Evolutionary conservation across 2,113 vertebrate species (phyloP).

Genomic region (Dendrocopos noguchii): DNA sequence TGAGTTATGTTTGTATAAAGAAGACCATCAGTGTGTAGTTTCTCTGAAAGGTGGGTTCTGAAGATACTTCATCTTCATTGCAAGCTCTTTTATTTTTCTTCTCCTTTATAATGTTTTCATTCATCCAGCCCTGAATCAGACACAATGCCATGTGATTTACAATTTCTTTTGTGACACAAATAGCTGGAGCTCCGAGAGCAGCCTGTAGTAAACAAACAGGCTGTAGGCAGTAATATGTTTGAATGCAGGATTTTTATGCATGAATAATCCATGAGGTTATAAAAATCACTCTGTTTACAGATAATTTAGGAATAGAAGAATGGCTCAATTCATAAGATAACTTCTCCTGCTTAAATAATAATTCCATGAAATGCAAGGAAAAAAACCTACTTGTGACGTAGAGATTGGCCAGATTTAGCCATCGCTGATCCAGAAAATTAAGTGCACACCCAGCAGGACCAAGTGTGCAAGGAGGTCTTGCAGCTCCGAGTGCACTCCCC

Average conservation of each 20-base stretch:
- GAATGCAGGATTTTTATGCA: slow-evolving; percentile 31
- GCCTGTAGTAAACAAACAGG: slow-evolving; percentile 61
- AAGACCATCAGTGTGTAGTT: background rate
- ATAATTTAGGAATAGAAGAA: slow-evolving; percentile 28
- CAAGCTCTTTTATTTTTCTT: background rate
- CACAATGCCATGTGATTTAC: slow-evolving; percentile 41
- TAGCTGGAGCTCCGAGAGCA: slow-evolving; percentile 36
- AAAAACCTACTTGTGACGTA: background rate
- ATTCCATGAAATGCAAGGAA: background rate
- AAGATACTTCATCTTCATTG: background rate
- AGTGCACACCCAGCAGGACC: background rate
- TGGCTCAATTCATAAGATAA: slow-evolving; percentile 1
- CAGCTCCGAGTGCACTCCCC: background rate
- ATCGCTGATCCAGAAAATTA: background rate
- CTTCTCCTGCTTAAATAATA: background rate
- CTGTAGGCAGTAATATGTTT: slow-evolving; percentile 49
- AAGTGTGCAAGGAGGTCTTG: background rate
- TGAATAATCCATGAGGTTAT: slow-evolving; percentile 57
- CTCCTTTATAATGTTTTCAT: background rate
- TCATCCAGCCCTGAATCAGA: slow-evolving; percentile 24
- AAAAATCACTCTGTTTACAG: slow-evolving; percentile 36
- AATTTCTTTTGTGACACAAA: background rate
- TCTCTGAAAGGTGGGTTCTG: background rate
- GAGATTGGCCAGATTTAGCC: background rate
- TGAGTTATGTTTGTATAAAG: background rate